Percentiles rank a stretch among this genome's conserved stretches.
phyloP scores from a whole-genome alignment of 2,888 invertebrate genomes.

The Idaea straminata region DNA sequence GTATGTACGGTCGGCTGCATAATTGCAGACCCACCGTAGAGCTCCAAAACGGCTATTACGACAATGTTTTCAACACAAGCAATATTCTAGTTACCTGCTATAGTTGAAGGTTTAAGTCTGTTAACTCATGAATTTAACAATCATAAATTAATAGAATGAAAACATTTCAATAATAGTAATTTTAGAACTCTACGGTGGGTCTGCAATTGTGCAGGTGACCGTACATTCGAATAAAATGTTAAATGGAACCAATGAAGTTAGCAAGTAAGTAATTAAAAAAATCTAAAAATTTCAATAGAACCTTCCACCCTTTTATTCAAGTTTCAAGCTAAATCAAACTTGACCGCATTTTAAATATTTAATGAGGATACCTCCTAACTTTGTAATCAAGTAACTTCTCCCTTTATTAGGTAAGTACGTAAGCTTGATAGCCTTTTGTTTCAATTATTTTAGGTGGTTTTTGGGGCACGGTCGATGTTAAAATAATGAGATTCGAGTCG shows the following conservation, averaged over 20 bases:
- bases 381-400: slow-evolving; percentile 1
- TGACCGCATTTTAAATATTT: not conserved
- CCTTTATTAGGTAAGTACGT: not conserved
- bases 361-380: not conserved
- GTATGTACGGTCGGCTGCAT: no score
- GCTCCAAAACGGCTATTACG: no score
- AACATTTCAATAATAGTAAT: no score
- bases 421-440: slow-evolving; percentile 1
- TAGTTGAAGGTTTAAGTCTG: no score
- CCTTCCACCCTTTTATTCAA: not conserved
- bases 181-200: no score
- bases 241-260: not conserved
- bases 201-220: no score
- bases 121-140: no score
- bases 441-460: not conserved
- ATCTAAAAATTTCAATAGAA: not conserved
- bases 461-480: not conserved
- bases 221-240: no score
- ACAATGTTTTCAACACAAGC: no score
- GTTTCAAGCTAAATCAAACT: slow-evolving; percentile 1
- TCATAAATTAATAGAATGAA: no score
- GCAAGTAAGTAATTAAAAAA: not conserved
- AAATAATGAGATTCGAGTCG: not conserved
- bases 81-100: no score
- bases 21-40: no score